These are phyloP conservation scores for Margarornis squamiger DNA, from an alignment of 2,797 vertebrate genomes.

Conservation along the genomic window DNA sequence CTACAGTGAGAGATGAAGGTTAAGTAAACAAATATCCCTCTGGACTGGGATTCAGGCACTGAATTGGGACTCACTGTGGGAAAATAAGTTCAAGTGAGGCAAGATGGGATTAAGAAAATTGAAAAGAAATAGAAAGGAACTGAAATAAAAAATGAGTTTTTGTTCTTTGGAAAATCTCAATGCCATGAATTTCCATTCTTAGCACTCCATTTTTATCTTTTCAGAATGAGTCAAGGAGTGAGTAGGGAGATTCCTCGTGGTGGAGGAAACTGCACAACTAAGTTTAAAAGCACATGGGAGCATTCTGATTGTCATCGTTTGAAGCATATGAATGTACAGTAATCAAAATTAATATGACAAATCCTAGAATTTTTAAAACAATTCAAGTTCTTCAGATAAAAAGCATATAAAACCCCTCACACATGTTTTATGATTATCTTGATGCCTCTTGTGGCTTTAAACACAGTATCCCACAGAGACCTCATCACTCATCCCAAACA, in stretches of 20 bases:
- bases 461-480: neutral
- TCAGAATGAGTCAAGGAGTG: neutral
- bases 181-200: neutral
- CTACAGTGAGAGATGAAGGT: neutral
- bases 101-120: neutral
- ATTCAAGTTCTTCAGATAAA: neutral
- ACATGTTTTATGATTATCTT: neutral
- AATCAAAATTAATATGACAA: neutral
- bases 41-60: neutral
- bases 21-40: neutral
- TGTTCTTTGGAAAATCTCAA: neutral
- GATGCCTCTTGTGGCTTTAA: neutral
- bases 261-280: neutral
- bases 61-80: neutral
- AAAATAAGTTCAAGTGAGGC: neutral
- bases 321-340: neutral
- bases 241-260: neutral
- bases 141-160: neutral
- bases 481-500: neutral
- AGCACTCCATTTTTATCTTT: neutral
- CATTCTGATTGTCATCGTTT: neutral
- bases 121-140: neutral
- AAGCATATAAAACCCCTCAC: accelerated
- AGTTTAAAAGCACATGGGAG: neutral
- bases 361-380: neutral